Conservation (phyloP, 2,888 invertebrate species). For the Diarsia mendica region DNA sequence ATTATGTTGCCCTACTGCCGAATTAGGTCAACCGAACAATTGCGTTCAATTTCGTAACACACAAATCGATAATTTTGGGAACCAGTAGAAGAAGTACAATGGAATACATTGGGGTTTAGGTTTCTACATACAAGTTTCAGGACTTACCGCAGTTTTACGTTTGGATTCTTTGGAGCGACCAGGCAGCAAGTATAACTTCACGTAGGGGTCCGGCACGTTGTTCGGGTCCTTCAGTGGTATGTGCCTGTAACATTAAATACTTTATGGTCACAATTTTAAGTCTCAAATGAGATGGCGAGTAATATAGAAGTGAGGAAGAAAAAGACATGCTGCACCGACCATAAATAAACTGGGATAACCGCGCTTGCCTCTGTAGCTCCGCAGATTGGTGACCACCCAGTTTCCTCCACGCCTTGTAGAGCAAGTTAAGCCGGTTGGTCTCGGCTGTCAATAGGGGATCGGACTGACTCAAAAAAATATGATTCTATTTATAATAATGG, state of each 20-base stretch:
- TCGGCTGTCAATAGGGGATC: too few species aligned
- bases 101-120: background rate
- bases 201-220: conserved; percentile 97
- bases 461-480: too few species aligned
- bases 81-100: background rate
- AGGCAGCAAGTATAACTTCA: conserved; percentile 96
- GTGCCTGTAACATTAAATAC: conserved; percentile 88
- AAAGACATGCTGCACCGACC: background rate
- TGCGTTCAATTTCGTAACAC: background rate
- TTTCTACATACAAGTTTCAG: background rate
- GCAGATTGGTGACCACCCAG: too few species aligned
- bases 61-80: background rate
- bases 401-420: too few species aligned
- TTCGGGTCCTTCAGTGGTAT: conserved; percentile 95
- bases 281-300: background rate
- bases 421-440: too few species aligned
- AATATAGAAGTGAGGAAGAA: background rate
- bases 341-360: background rate
- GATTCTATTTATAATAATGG: too few species aligned
- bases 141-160: conserved; percentile 94
- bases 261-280: background rate
- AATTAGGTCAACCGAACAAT: background rate
- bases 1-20: background rate
- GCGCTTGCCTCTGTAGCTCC: too few species aligned
- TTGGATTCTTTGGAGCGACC: conserved; percentile 96